A percentile compares a stretch with the other conserved stretches of the same genome.
Evolutionary conservation across 2,113 vertebrate species (phyloP).

Genomic region (Tenebrosternarchus preto): DNA sequence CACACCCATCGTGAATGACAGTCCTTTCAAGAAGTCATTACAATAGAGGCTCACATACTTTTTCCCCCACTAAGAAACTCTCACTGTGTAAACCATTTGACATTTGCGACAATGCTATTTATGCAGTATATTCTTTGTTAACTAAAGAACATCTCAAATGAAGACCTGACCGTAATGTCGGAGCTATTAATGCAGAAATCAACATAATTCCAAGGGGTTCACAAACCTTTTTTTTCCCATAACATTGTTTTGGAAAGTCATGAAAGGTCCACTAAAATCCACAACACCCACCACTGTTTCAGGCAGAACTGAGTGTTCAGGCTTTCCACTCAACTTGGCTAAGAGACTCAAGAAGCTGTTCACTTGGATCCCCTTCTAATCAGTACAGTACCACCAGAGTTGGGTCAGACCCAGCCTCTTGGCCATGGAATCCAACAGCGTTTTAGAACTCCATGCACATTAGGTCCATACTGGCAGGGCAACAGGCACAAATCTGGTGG

Average conservation of each 20-base stretch:
- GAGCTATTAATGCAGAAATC: conserved; percentile 10
- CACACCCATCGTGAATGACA: too few species aligned
- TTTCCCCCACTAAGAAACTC: too few species aligned
- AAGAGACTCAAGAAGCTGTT: conserved; percentile 5
- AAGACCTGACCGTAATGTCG: background rate
- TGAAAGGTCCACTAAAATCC: conserved; percentile 38
- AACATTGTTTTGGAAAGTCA: conserved; percentile 24
- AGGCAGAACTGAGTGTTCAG: conserved; percentile 5
- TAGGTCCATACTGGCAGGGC: background rate
- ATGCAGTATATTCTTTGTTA: too few species aligned
- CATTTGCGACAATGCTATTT: too few species aligned
- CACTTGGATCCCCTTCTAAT: conserved; percentile 6
- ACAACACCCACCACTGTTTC: conserved; percentile 32
- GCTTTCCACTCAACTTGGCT: conserved; percentile 11
- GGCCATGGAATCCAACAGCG: background rate
- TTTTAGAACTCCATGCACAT: background rate
- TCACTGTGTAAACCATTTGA: too few species aligned
- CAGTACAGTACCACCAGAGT: background rate
- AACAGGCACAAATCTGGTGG: background rate
- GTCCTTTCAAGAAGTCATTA: too few species aligned
- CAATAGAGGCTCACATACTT: too few species aligned
- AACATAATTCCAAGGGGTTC: background rate
- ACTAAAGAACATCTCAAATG: too few species aligned
- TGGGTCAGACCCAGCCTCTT: background rate
- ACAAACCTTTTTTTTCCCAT: background rate